Conservation (phyloP, 2,888 invertebrate genomes). For the Autographa gamma region DNA sequence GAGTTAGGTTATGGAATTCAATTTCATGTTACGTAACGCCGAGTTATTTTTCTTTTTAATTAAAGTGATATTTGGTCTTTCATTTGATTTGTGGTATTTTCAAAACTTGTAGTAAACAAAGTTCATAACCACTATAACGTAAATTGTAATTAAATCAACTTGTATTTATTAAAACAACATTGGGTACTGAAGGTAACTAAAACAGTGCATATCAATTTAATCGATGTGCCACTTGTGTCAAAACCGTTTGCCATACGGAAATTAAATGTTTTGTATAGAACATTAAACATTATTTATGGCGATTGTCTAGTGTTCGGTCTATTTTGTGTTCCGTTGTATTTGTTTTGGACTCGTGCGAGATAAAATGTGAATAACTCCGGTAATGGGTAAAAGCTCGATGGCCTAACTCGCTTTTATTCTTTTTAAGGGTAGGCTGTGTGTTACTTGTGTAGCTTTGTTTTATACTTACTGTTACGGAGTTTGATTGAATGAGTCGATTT, state of each 20-base stretch:
- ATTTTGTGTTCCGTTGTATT: slow-evolving; percentile 40
- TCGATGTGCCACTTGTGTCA: slow-evolving; percentile 59
- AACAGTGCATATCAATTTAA: slow-evolving; percentile 63
- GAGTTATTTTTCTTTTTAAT: background rate
- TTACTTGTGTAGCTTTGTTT: background rate
- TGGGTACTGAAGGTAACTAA: slow-evolving; percentile 29
- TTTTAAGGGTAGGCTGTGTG: background rate
- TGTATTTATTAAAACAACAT: slow-evolving; percentile 1
- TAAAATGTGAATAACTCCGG: slow-evolving; percentile 24
- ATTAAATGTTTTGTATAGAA: slow-evolving; percentile 76
- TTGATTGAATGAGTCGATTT: background rate
- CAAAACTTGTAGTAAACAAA: background rate
- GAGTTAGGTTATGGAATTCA: slow-evolving; percentile 32
- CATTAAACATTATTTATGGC: slow-evolving; percentile 77
- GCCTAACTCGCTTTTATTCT: background rate
- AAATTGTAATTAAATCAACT: background rate
- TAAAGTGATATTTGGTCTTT: background rate
- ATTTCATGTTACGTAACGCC: slow-evolving; percentile 23
- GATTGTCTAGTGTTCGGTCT: slow-evolving; percentile 51
- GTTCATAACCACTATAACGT: background rate
- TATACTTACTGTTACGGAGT: background rate
- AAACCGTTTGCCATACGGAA: slow-evolving; percentile 69
- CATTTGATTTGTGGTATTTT: background rate
- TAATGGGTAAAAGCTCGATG: background rate
- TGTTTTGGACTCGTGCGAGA: slow-evolving; percentile 17